These are phyloP conservation scores for Ypsolopha sequella DNA, from an alignment of 2,888 invertebrate genomes.

Conservation along the genomic window DNA sequence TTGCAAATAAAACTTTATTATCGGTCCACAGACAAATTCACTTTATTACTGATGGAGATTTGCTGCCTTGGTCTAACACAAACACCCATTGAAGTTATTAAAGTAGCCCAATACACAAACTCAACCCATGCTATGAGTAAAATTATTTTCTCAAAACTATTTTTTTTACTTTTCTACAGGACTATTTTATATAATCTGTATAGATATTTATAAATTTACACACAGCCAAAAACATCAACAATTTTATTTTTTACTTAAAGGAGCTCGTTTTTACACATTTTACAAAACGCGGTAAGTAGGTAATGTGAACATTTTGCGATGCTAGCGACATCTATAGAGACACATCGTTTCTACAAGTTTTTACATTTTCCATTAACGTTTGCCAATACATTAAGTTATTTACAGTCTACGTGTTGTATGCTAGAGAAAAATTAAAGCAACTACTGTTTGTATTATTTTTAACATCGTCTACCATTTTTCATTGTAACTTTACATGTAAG, in stretches of 20 bases:
- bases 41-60: conserved; percentile 64
- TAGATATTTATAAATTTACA: conserved; percentile 37
- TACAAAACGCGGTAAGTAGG: conserved; percentile 33
- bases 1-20: conserved; percentile 33
- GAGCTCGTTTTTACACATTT: conserved; percentile 1
- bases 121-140: conserved; percentile 46
- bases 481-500: conserved; percentile 41
- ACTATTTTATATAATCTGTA: conserved; percentile 28
- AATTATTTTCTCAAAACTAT: conserved; percentile 64
- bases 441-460: conserved; percentile 10
- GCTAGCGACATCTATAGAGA: conserved; percentile 38
- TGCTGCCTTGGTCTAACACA: conserved; percentile 57
- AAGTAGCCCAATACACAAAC: conserved; percentile 41
- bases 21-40: conserved; percentile 54
- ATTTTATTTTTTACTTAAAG: conserved; percentile 32
- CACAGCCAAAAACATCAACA: conserved; percentile 69
- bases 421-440: not conserved
- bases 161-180: conserved; percentile 29
- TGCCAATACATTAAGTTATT: not conserved
- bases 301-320: conserved; percentile 72
- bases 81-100: conserved; percentile 40
- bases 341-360: not conserved
- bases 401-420: not conserved
- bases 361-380: not conserved
- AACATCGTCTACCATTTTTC: conserved; percentile 60